Percentiles rank a stretch among this genome's conserved stretches.
Conservation (phyloP, 2,797 vertebrate species). For the Pseudomugil gertrudae region DNA sequence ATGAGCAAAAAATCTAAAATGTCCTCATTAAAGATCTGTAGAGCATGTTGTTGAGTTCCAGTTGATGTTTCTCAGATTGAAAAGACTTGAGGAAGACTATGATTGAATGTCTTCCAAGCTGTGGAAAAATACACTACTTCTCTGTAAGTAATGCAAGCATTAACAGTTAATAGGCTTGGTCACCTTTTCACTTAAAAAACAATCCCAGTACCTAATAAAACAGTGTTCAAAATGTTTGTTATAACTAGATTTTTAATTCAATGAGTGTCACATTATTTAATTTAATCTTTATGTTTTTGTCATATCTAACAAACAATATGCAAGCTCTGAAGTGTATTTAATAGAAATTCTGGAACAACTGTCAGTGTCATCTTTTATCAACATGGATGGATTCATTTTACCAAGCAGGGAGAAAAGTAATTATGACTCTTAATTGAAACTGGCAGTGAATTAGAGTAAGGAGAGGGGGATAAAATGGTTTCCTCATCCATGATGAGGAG, state of each 20-base stretch:
- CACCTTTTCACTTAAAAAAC: neutral
- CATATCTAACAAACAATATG: constrained; percentile 39
- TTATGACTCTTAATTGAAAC: constrained; percentile 76
- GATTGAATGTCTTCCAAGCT: constrained; percentile 2
- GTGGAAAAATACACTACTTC: neutral
- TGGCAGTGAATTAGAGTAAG: constrained; percentile 61
- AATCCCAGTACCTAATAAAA: neutral
- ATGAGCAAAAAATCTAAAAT: neutral
- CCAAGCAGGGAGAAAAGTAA: constrained; percentile 66
- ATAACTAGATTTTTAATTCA: constrained; percentile 20
- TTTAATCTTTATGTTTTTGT: constrained; percentile 35
- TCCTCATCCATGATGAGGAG: constrained; percentile 45
- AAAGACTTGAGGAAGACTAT: neutral
- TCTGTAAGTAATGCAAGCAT: neutral
- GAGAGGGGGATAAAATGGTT: constrained; percentile 43
- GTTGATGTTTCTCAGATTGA: neutral
- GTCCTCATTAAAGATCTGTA: neutral
- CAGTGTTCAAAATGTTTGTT: neutral
- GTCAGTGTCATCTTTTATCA: constrained; percentile 71
- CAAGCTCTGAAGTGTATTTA: constrained; percentile 45
- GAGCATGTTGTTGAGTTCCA: neutral
- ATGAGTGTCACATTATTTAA: constrained; percentile 21
- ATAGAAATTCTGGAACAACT: constrained; percentile 61
- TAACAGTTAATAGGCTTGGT: constrained; percentile 5
- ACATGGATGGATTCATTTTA: constrained; percentile 58